A percentile compares a stretch with the other conserved stretches of the same genome.
These are phyloP conservation scores for Hippocampus barbouri DNA, from an alignment of 2,113 vertebrate genomes.

Conservation along the genomic window DNA sequence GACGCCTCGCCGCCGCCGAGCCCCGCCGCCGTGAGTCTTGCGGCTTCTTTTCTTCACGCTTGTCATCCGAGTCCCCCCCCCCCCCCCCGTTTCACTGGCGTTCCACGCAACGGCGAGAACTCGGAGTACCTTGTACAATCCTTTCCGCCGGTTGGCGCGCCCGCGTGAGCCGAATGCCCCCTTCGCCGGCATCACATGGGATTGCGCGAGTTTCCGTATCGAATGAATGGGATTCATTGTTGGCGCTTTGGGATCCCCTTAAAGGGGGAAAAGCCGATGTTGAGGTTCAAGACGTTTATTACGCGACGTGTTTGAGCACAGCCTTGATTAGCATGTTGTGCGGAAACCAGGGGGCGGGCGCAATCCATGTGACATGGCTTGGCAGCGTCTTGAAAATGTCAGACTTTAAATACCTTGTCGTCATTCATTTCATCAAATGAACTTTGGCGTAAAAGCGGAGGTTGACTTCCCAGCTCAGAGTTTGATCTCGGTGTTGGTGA, in stretches of 20 bases:
- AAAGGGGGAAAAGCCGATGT: constrained; percentile 37
- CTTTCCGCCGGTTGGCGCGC: constrained; percentile 5
- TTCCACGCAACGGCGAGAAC: too few relatives aligned
- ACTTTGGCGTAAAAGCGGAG: too few relatives aligned
- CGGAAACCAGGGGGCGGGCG: constrained; percentile 10
- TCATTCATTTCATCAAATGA: too few relatives aligned
- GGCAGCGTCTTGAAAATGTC: not conserved
- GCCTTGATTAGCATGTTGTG: constrained; percentile 8
- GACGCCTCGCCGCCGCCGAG: constrained; percentile 55
- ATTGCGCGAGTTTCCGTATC: constrained; percentile 52
- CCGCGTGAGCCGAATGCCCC: too few relatives aligned
- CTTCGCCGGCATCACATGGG: constrained; percentile 17
- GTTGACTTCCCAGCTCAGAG: too few relatives aligned
- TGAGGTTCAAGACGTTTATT: constrained; percentile 21
- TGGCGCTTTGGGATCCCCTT: constrained; percentile 12
- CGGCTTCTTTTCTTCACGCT: not conserved
- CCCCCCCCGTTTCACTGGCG: too few relatives aligned
- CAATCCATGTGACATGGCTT: constrained; percentile 1
- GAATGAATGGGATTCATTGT: constrained; percentile 57
- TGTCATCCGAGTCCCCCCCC: not conserved
- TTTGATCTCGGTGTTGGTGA: too few relatives aligned
- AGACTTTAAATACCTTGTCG: too few relatives aligned
- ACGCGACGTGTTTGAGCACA: not conserved
- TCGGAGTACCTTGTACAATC: not conserved
- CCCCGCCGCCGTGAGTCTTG: constrained; percentile 60